Percentiles rank a stretch among this genome's conserved stretches.
These are phyloP conservation scores for Notamacropus eugenii DNA, from an alignment of 2,797 vertebrate species.

Conservation along the genomic window DNA sequence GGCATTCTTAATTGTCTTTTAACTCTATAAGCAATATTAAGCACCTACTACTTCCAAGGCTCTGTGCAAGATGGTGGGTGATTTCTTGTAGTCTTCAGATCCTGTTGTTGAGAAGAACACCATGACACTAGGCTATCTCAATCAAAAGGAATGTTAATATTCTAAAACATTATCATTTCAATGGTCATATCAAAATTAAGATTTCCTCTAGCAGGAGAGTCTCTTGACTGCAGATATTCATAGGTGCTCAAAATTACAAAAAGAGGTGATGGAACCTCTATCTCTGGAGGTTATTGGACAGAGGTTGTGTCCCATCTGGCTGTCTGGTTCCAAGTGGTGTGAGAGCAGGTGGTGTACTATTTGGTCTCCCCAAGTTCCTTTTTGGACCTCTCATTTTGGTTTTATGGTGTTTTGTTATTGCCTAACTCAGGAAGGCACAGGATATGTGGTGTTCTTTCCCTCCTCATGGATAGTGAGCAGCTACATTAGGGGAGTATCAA, in stretches of 20 bases:
- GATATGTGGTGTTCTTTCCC: not conserved
- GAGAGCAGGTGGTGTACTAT: not conserved
- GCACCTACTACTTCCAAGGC: not conserved
- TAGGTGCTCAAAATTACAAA: not conserved
- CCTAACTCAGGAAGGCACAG: not conserved
- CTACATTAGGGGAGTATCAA: not conserved
- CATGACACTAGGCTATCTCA: not conserved
- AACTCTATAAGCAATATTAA: not conserved
- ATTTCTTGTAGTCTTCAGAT: not conserved
- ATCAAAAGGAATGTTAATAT: not conserved
- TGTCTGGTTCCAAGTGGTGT: not conserved
- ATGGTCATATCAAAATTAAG: not conserved
- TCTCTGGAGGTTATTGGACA: not conserved
- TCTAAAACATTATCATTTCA: not conserved
- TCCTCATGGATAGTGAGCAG: not conserved
- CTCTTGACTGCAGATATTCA: not conserved
- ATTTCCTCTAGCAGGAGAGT: not conserved
- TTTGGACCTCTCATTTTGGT: not conserved
- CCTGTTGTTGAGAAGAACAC: not conserved
- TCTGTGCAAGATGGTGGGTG: not conserved
- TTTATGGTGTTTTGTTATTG: not conserved
- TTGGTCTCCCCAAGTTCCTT: not conserved
- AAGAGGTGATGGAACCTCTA: not conserved
- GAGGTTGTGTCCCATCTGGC: not conserved
- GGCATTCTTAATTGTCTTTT: not conserved